These are phyloP conservation scores for Drosophila erecta DNA, from an alignment of 1,140 invertebrate species.

Conservation along the genomic window DNA sequence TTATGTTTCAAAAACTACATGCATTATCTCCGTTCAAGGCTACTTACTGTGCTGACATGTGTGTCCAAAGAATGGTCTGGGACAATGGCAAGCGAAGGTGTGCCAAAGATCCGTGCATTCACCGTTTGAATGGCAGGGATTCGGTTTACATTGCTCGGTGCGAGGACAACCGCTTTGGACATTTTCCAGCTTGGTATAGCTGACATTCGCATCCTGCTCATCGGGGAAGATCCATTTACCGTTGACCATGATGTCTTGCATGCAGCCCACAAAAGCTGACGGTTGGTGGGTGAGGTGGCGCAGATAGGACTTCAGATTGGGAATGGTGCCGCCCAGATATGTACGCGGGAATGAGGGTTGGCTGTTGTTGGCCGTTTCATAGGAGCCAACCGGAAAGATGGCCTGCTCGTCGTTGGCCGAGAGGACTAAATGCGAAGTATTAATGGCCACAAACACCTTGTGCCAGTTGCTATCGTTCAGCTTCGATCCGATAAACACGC, in stretches of 20 bases:
- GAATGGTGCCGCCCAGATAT: slow-evolving; percentile 91
- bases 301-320: slow-evolving; percentile 86
- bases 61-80: slow-evolving; percentile 93
- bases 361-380: slow-evolving; percentile 89
- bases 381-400: slow-evolving; percentile 93
- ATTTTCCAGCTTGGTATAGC: slow-evolving; percentile 84
- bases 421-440: slow-evolving; percentile 92
- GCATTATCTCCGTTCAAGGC: not conserved
- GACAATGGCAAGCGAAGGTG: slow-evolving; percentile 93
- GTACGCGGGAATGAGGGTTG: slow-evolving; percentile 93
- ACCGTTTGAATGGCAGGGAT: slow-evolving; percentile 94
- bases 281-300: slow-evolving; percentile 89
- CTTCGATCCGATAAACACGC: slow-evolving; percentile 92
- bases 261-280: slow-evolving; percentile 94
- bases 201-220: slow-evolving; percentile 46
- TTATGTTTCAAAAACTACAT: no score
- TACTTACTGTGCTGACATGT: slow-evolving; percentile 94
- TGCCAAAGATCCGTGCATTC: slow-evolving; percentile 95
- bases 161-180: slow-evolving; percentile 91
- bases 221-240: slow-evolving; percentile 89
- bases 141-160: slow-evolving; percentile 91
- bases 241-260: slow-evolving; percentile 95
- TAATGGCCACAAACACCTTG: slow-evolving; percentile 93
- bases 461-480: slow-evolving; percentile 95
- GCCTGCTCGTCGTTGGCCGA: slow-evolving; percentile 95